phyloP scores from a whole-genome alignment of 2,113 vertebrate species.

The Dermatemys mawii region DNA sequence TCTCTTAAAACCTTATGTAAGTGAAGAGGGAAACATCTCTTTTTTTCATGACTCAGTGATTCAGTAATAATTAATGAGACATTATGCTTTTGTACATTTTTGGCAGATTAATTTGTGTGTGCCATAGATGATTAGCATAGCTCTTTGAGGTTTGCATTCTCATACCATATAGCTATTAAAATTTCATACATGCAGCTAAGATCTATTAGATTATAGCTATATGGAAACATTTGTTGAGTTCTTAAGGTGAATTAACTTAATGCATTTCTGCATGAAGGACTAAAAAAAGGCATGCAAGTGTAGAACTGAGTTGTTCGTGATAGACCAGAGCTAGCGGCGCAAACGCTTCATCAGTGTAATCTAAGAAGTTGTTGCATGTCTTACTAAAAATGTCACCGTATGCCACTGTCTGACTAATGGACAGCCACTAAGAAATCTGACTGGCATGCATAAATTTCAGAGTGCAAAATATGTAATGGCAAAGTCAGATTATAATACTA shows the following conservation, averaged over 20 bases:
- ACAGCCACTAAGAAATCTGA: not conserved
- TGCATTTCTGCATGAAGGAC: not conserved
- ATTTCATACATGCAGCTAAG: not conserved
- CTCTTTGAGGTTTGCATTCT: not conserved
- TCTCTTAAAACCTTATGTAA: not conserved
- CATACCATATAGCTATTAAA: not conserved
- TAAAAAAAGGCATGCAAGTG: not conserved
- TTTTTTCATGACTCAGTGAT: not conserved
- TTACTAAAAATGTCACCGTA: not conserved
- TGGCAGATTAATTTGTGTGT: not conserved
- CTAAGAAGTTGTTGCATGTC: not conserved
- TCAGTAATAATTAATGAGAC: not conserved
- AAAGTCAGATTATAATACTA: slow-evolving; percentile 1
- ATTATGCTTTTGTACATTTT: not conserved
- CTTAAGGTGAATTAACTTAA: not conserved
- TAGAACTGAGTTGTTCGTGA: not conserved
- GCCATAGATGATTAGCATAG: not conserved
- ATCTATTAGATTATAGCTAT: not conserved
- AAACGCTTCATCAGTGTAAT: not conserved
- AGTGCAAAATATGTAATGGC: slow-evolving; percentile 35
- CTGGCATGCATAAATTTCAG: slow-evolving; percentile 51
- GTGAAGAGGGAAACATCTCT: not conserved
- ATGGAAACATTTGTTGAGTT: not conserved
- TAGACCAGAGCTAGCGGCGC: not conserved
- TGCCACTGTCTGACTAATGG: not conserved